Conservation (phyloP, 2,888 invertebrate species). For the Thereva nobilitata region DNA sequence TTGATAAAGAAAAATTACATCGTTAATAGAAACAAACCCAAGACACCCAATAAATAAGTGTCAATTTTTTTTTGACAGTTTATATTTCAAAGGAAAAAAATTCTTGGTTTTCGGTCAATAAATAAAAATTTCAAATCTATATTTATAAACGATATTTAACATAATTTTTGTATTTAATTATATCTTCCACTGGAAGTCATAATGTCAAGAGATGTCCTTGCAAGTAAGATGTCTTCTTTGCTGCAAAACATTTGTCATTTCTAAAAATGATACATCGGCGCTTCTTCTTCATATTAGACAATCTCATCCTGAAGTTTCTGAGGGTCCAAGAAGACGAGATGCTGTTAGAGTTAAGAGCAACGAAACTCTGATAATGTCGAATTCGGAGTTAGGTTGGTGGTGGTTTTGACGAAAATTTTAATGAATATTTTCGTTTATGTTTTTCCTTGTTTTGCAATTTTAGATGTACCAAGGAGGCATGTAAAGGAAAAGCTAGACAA, state of each 20-base stretch:
- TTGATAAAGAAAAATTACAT: not conserved
- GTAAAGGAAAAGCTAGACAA: no score
- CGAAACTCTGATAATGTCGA: not conserved
- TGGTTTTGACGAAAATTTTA: no score
- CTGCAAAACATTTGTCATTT: slow-evolving; percentile 16
- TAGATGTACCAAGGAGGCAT: no score
- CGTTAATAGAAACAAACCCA: not conserved
- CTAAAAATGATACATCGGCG: slow-evolving; percentile 26
- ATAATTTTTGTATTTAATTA: not conserved
- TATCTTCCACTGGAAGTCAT: slow-evolving; percentile 4
- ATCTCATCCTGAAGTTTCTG: slow-evolving; percentile 31
- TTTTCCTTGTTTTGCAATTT: no score
- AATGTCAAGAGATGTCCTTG: slow-evolving; percentile 24
- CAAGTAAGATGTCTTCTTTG: slow-evolving; percentile 32
- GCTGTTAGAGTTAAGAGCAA: not conserved
- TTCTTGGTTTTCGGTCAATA: not conserved
- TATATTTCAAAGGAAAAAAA: not conserved
- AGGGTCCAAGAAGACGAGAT: slow-evolving; percentile 18
- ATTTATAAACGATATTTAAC: slow-evolving; percentile 2
- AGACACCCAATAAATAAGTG: not conserved
- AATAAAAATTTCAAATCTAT: slow-evolving; percentile 16
- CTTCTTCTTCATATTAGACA: slow-evolving; percentile 36
- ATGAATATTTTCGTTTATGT: no score
- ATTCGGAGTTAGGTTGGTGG: not conserved
- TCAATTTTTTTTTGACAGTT: not conserved